Conservation (phyloP, 2,797 vertebrate genomes). For the Epinephelus malabaricus region DNA sequence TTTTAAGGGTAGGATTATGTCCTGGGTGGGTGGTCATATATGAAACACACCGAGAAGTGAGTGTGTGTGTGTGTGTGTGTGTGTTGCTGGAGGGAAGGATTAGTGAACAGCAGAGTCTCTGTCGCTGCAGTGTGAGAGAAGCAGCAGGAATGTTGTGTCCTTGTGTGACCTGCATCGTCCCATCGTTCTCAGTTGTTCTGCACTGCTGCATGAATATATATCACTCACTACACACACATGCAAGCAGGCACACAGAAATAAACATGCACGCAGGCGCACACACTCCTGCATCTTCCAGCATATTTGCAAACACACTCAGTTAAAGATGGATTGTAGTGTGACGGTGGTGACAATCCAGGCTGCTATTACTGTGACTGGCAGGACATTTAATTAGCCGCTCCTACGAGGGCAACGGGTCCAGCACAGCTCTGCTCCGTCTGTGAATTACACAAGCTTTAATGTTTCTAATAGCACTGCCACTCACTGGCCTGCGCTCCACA, state of each 20-base stretch:
- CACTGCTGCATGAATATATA: slow-evolving; percentile 47
- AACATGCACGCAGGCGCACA: slow-evolving; percentile 1
- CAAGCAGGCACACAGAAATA: slow-evolving; percentile 24
- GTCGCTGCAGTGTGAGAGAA: slow-evolving; percentile 77
- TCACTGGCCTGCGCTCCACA: slow-evolving; percentile 19
- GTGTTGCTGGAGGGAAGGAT: slow-evolving; percentile 51
- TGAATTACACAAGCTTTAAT: slow-evolving; percentile 65
- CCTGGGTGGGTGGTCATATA: slow-evolving; percentile 25
- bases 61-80: slow-evolving; percentile 10
- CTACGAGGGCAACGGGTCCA: slow-evolving; percentile 68
- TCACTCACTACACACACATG: slow-evolving; percentile 31
- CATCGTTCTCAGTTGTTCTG: slow-evolving; percentile 59
- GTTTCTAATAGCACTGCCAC: slow-evolving; percentile 55
- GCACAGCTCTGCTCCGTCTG: slow-evolving; percentile 46
- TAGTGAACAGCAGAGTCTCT: slow-evolving; percentile 57
- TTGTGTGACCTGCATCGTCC: slow-evolving; percentile 73
- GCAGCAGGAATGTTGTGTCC: slow-evolving; percentile 81
- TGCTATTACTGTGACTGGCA: slow-evolving; percentile 72
- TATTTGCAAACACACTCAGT: slow-evolving; percentile 52
- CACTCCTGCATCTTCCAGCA: slow-evolving; percentile 25
- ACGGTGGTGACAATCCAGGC: slow-evolving; percentile 60
- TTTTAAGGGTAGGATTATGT: slow-evolving; percentile 30
- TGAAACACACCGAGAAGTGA: slow-evolving; percentile 12
- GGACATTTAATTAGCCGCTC: slow-evolving; percentile 75
- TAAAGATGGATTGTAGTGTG: slow-evolving; percentile 68